Percentiles rank a stretch among this genome's conserved stretches.
phyloP scores from a whole-genome alignment of 2,888 invertebrate species.

The Cataglyphis altisquamis region DNA sequence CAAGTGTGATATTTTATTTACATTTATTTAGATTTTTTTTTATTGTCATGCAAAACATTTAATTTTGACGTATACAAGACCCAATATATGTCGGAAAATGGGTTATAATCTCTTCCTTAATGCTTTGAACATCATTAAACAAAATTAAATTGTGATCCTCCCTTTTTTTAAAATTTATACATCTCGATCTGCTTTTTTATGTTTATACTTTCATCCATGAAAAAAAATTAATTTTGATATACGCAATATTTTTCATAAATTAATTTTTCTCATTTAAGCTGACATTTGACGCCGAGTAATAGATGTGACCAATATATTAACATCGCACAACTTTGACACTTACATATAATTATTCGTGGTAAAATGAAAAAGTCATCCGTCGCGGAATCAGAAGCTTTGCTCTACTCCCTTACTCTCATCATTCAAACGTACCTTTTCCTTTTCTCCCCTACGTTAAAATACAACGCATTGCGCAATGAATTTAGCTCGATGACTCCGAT shows the following conservation, averaged over 20 bases:
- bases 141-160: neutral
- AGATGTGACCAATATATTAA: neutral
- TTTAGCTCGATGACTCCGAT: slow-evolving; percentile 16
- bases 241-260: neutral
- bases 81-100: neutral
- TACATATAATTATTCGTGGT: neutral
- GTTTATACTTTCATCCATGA: neutral
- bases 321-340: neutral
- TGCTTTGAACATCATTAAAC: neutral
- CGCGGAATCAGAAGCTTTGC: neutral
- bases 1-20: neutral
- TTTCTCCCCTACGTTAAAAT: neutral
- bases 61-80: neutral
- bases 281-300: neutral
- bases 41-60: neutral
- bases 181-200: neutral
- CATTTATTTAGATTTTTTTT: neutral
- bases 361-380: neutral
- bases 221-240: neutral
- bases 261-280: neutral
- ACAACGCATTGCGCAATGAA: slow-evolving; percentile 43
- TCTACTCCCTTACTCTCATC: neutral
- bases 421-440: neutral
- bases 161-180: neutral
- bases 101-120: neutral